Evolutionary conservation across 1,140 invertebrate species (phyloP), one percentile per base, ranked within the genome.

Genomic region (Heliconius eleuchia): DNA sequence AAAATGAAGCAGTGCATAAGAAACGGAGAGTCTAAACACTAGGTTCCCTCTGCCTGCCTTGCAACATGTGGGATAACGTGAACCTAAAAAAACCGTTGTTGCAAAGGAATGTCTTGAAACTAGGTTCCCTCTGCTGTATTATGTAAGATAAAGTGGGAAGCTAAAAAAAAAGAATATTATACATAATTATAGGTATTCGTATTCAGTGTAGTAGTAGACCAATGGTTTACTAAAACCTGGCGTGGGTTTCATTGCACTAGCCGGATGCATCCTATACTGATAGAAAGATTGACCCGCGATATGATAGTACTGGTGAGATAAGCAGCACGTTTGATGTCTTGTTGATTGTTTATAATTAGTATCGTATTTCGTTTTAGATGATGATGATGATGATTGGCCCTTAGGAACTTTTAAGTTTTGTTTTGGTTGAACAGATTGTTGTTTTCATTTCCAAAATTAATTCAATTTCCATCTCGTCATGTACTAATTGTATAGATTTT

Each of bases 201-300:
- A 66, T 1, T 57, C 6, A 57, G 3, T 57, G 55, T 57, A 23
- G 11, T 23, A 57, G 55, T 57, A n/a, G n/a, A 57, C n/a, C 55
- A 9, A 3, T n/a, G 60, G 60, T 66, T 9, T 57, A 57, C 19
- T 57, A 23, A 19, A 57, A 57, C 7, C 11, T 27, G 8, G 57
- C 57, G 57, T 66, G 57, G 57, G 57, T 13, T 11, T 30, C 57
- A 30, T 66, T 66, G 57, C 23, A 66, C 7, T 66, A 3, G 23
- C 57, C 57, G 57, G 57, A 66, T 66, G 57, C 23, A 66, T 66
- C 23, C 57, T 27, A 66, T 23, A 27, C 57, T 66, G 9, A 16
- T 66, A 66, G 57, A 30, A 27, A 66, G 57, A 66, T 66, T 66
- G 57, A 66, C 23, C 23, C 23, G 55, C 55, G 57, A 66, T 66